These are phyloP conservation scores for Drosophila kanekoi DNA, from an alignment of 2,888 invertebrate genomes.

Conservation along the genomic window DNA sequence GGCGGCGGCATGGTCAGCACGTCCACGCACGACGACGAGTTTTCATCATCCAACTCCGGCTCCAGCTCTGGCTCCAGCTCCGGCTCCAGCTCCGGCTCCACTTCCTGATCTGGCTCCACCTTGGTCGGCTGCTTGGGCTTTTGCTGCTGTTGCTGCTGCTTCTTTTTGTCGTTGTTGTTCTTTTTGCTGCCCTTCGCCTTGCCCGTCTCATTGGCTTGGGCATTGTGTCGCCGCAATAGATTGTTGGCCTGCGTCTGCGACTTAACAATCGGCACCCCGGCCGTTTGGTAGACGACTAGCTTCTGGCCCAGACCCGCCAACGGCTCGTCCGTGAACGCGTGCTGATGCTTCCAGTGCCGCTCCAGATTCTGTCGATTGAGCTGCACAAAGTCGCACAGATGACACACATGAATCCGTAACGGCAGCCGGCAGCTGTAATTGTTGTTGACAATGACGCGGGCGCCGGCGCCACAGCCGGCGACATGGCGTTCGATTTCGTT, in stretches of 20 bases:
- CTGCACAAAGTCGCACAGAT: constrained; percentile 91
- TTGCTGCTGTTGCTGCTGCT: not conserved
- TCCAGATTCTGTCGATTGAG: constrained; percentile 87
- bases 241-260: constrained; percentile 9
- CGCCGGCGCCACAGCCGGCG: constrained; percentile 24
- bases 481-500: constrained; percentile 41
- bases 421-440: constrained; percentile 1
- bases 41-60: not conserved
- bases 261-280: constrained; percentile 45
- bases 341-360: constrained; percentile 86
- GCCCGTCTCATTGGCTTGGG: not conserved
- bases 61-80: not conserved
- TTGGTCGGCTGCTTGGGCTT: not conserved
- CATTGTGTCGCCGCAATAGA: not conserved
- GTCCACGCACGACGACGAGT: not conserved
- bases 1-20: constrained; percentile 35
- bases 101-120: not conserved
- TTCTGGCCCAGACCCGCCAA: constrained; percentile 10
- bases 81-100: not conserved
- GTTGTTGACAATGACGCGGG: not conserved
- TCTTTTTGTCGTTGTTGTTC: not conserved
- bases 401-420: constrained; percentile 88
- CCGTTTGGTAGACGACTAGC: constrained; percentile 49
- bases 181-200: not conserved
- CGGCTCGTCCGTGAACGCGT: constrained; percentile 49